Percentiles rank a stretch among this genome's conserved stretches.
Conservation (phyloP, 1,140 invertebrate genomes). For the Bicyclus anynana region DNA sequence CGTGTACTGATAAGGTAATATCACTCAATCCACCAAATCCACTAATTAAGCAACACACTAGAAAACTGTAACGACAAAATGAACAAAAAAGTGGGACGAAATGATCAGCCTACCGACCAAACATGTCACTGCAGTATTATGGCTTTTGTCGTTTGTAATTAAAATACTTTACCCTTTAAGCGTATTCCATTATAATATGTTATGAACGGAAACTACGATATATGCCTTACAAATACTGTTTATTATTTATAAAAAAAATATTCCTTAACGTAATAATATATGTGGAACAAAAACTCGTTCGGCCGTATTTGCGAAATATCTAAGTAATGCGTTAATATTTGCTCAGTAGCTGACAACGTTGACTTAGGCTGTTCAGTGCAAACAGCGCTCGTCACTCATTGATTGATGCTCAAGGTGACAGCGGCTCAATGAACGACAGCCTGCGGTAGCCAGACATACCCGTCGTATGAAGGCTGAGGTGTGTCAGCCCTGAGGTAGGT, state of each 20-base stretch:
- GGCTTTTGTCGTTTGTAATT: neutral
- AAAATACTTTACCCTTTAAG: neutral
- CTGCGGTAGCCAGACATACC: no score
- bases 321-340: neutral
- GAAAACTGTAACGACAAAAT: no score
- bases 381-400: neutral
- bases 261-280: neutral
- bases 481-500: no score
- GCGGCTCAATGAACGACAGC: no score
- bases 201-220: constrained; percentile 7
- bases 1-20: no score
- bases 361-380: neutral
- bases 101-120: neutral
- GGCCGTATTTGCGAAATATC: constrained; percentile 10
- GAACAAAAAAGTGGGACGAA: neutral
- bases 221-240: neutral
- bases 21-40: no score
- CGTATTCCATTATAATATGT: neutral
- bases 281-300: neutral
- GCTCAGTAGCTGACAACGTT: neutral
- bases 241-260: neutral
- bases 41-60: no score
- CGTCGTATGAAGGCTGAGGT: no score
- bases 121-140: neutral
- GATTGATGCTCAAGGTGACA: neutral